Conservation (phyloP, 2,113 vertebrate species). For the Ailuropoda melanoleuca region DNA sequence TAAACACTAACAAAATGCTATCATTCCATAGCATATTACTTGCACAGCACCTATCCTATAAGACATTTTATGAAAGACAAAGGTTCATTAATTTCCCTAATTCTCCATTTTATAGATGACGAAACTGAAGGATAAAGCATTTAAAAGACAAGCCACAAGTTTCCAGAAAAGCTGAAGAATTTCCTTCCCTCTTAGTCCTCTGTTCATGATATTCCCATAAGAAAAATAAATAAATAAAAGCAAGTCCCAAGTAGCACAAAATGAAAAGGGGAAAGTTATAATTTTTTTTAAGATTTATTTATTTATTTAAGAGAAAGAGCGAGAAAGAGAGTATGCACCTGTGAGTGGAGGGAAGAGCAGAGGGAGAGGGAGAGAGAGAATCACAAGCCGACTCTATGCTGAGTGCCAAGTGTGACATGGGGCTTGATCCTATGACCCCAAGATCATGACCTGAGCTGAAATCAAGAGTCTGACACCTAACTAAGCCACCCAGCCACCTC, state of each 20-base stretch:
- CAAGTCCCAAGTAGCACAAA: background rate
- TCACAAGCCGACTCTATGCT: background rate
- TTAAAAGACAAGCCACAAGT: constrained; percentile 49
- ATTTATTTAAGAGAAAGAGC: background rate
- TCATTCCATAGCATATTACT: constrained; percentile 49
- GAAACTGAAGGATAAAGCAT: constrained; percentile 57
- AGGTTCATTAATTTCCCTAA: constrained; percentile 69
- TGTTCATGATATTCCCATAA: background rate
- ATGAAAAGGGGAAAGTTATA: background rate
- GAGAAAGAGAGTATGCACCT: background rate
- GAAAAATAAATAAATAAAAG: background rate
- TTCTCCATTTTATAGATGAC: constrained; percentile 67
- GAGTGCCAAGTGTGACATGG: background rate
- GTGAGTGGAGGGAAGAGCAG: background rate
- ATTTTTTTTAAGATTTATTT: background rate
- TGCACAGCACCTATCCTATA: constrained; percentile 20
- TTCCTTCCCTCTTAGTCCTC: constrained; percentile 24
- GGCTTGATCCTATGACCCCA: background rate
- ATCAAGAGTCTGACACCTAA: background rate
- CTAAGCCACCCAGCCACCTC: background rate
- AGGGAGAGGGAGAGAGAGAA: background rate
- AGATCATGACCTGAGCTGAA: background rate
- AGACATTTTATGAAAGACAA: constrained; percentile 50
- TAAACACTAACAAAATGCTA: constrained; percentile 67
- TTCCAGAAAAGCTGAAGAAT: constrained; percentile 55